phyloP scores from a whole-genome alignment of 2,113 vertebrate species.

The Callaeas wilsoni region DNA sequence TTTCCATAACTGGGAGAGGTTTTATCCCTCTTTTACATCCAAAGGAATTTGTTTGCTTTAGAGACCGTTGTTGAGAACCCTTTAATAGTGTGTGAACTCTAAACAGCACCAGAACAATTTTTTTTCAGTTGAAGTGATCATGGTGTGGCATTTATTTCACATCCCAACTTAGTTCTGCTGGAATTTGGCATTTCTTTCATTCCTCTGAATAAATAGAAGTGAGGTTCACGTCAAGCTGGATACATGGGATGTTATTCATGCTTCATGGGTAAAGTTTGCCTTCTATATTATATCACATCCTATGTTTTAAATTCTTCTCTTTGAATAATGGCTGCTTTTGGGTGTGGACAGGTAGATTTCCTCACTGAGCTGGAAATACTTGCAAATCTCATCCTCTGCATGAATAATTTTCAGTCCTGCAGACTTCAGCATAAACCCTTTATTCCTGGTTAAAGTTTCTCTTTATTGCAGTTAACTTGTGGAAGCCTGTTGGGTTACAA shows the following conservation, averaged over 20 bases:
- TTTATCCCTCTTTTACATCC: background rate
- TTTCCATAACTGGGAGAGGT: background rate
- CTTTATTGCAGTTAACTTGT: background rate
- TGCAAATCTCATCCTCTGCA: background rate
- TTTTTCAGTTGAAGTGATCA: background rate
- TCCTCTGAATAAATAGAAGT: background rate
- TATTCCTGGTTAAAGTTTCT: background rate
- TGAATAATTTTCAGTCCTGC: background rate
- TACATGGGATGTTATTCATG: background rate
- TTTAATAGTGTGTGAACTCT: background rate
- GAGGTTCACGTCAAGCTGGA: background rate
- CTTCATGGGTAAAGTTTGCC: background rate
- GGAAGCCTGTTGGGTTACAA: background rate
- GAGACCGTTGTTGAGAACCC: background rate
- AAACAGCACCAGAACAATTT: background rate
- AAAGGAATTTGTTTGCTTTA: constrained; percentile 34
- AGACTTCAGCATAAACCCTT: background rate
- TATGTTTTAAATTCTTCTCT: background rate
- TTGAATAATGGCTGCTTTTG: background rate
- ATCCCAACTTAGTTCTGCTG: background rate
- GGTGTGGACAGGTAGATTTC: background rate
- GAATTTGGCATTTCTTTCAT: background rate
- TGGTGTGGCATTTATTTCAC: background rate
- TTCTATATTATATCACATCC: background rate
- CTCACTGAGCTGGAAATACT: background rate